Evolutionary conservation across 2,888 invertebrate genomes (phyloP).

Genomic region (Euclidia mi): DNA sequence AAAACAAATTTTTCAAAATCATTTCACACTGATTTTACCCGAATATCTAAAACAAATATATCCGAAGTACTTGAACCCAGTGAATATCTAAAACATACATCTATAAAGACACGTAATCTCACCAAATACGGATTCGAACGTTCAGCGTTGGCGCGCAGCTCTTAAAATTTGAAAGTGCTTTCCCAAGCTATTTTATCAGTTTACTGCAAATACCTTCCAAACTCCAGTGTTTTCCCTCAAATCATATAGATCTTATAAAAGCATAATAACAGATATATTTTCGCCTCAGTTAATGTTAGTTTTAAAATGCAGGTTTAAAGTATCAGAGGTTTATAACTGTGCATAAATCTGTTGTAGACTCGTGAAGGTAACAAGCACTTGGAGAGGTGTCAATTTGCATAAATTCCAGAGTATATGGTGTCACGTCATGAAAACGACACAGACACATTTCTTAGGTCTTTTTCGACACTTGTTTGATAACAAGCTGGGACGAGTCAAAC

Average conservation of each 20-base stretch:
- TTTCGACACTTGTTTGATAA: no score
- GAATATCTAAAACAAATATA: no score
- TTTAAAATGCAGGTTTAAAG: constrained; percentile 6
- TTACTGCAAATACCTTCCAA: constrained; percentile 34
- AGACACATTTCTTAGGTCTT: no score
- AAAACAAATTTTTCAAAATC: no score
- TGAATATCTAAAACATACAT: no score
- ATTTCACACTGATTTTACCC: no score
- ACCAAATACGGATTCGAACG: constrained; percentile 11
- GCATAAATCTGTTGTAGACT: not conserved
- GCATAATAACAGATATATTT: constrained; percentile 8
- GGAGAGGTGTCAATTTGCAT: not conserved
- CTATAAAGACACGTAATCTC: constrained; percentile 2
- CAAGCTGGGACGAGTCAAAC: no score
- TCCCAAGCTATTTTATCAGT: constrained; percentile 17
- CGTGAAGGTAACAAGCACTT: not conserved
- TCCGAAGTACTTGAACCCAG: no score
- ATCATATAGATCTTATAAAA: constrained; percentile 29
- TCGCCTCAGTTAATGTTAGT: not conserved
- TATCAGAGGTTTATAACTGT: constrained; percentile 1
- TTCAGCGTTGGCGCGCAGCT: constrained; percentile 13
- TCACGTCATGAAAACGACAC: no score
- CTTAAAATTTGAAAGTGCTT: constrained; percentile 31
- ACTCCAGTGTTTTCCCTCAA: constrained; percentile 15
- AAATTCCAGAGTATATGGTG: not conserved